Evolutionary conservation across 2,113 vertebrate genomes (phyloP).

Genomic region (Corythoichthys haematopterus): DNA sequence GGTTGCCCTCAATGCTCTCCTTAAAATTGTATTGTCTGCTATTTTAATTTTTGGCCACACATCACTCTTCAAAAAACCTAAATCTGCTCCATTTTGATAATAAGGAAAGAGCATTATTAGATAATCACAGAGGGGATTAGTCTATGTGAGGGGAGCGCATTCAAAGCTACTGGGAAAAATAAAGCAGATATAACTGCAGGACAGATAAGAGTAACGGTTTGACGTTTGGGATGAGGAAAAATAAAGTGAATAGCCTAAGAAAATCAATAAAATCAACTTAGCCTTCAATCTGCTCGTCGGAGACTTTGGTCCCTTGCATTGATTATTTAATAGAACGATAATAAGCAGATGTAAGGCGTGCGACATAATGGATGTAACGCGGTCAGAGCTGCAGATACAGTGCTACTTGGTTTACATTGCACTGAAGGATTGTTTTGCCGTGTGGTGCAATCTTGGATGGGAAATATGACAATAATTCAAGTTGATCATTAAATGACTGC

Average conservation of each 20-base stretch:
- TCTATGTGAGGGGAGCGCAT: constrained; percentile 36
- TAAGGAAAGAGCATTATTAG: constrained; percentile 61
- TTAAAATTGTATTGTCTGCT: background rate
- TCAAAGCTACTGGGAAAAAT: constrained; percentile 47
- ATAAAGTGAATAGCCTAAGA: constrained; percentile 50
- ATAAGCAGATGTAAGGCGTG: constrained; percentile 31
- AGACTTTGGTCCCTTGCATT: constrained; percentile 49
- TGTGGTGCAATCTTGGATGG: background rate
- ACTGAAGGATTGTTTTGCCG: background rate
- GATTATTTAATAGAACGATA: constrained; percentile 55
- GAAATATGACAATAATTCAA: background rate
- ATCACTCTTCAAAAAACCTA: constrained; percentile 53
- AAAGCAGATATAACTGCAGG: constrained; percentile 48
- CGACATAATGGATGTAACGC: constrained; percentile 21
- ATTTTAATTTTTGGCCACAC: constrained; percentile 25
- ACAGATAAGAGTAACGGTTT: constrained; percentile 49
- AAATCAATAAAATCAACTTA: constrained; percentile 70
- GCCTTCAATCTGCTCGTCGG: constrained; percentile 53
- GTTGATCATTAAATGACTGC: background rate
- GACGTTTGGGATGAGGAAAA: constrained; percentile 61
- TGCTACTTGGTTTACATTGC: background rate
- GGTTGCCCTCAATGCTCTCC: background rate
- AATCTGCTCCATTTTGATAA: constrained; percentile 67
- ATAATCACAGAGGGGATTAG: constrained; percentile 64
- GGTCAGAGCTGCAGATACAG: constrained; percentile 11